These are phyloP conservation scores for Charanyca ferruginea DNA, from an alignment of 2,888 invertebrate genomes.

Conservation along the genomic window DNA sequence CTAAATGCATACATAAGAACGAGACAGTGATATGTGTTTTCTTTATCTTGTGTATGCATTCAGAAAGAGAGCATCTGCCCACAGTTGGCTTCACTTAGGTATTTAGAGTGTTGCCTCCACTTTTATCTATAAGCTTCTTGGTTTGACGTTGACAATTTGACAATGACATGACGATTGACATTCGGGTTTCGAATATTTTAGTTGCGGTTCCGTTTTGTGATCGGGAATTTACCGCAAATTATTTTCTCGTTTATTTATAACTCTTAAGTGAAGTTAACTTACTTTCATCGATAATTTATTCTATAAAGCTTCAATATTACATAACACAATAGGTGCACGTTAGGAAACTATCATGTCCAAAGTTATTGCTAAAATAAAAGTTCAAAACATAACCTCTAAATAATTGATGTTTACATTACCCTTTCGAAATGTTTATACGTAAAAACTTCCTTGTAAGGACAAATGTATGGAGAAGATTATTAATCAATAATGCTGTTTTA, in stretches of 20 bases:
- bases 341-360: constrained; percentile 12
- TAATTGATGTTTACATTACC: constrained; percentile 17
- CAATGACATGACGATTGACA: not conserved
- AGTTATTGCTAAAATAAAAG: constrained; percentile 12
- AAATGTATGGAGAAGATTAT: constrained; percentile 36
- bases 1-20: no score
- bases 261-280: not conserved
- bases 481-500: constrained; percentile 33
- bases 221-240: constrained; percentile 46
- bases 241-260: constrained; percentile 10
- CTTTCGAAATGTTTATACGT: constrained; percentile 52
- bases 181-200: no score
- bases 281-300: not conserved
- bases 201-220: not conserved
- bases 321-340: not conserved
- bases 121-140: no score
- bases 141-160: no score
- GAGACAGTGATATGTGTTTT: no score
- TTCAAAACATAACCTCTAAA: constrained; percentile 59
- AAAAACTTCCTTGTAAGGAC: constrained; percentile 40
- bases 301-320: not conserved
- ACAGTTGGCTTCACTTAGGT: no score
- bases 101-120: no score
- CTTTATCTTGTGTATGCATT: no score
- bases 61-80: no score